A percentile compares a stretch with the other conserved stretches of the same genome.
Conservation (phyloP, 2,797 vertebrate species). For the Argya squamiceps region DNA sequence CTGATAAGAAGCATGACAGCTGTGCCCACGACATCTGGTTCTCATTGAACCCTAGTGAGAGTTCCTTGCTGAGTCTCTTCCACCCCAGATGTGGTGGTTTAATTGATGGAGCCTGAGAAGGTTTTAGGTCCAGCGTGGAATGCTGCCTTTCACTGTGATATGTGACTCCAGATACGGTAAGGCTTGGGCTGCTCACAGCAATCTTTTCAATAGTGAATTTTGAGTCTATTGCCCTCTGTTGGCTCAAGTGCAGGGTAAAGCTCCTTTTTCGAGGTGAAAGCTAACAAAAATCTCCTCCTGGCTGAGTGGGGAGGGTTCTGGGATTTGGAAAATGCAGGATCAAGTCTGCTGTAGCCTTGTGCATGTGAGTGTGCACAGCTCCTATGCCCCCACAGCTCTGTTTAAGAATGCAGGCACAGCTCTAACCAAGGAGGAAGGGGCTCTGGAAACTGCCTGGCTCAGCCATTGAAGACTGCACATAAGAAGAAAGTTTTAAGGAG, state of each 20-base stretch:
- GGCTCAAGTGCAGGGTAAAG: neutral
- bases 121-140: conserved; percentile 37
- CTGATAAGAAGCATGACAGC: conserved; percentile 54
- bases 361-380: neutral
- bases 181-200: neutral
- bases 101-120: conserved; percentile 64
- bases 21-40: conserved; percentile 60
- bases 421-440: neutral
- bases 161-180: conserved; percentile 47
- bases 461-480: neutral
- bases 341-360: neutral
- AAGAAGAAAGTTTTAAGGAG: neutral
- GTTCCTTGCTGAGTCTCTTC: conserved; percentile 53
- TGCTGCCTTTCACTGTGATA: conserved; percentile 37
- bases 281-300: conserved; percentile 1
- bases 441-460: neutral
- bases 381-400: neutral
- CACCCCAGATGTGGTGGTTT: conserved; percentile 61
- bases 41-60: conserved; percentile 53
- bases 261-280: neutral
- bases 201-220: conserved; percentile 13
- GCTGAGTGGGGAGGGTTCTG: neutral
- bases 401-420: neutral
- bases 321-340: neutral
- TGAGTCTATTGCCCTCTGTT: conserved; percentile 63